Percentiles rank a stretch among this genome's conserved stretches.
Conservation (phyloP, 2,888 invertebrate species). For the Diloba caeruleocephala region DNA sequence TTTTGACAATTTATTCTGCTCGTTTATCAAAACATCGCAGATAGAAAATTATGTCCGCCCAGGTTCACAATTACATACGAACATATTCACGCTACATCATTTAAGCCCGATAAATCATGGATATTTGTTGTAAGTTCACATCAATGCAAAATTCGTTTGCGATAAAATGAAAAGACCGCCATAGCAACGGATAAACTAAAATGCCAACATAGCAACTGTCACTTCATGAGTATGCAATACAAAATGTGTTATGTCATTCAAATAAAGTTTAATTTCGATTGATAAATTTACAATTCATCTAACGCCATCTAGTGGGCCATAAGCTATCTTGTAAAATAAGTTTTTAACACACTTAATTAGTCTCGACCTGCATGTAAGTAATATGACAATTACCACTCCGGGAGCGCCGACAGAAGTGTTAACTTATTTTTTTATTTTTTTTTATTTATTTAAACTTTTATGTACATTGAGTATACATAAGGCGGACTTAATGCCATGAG, state of each 20-base stretch:
- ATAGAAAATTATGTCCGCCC: slow-evolving; percentile 12
- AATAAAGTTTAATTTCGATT: neutral
- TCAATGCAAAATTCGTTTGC: slow-evolving; percentile 25
- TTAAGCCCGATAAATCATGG: slow-evolving; percentile 24
- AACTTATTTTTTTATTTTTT: too few species aligned
- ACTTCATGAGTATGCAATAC: too few species aligned
- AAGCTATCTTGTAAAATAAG: neutral
- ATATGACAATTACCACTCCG: too few species aligned
- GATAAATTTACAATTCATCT: too few species aligned
- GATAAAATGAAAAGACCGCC: slow-evolving; percentile 73
- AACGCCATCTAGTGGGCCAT: slow-evolving; percentile 1
- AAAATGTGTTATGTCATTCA: neutral
- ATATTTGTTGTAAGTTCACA: slow-evolving; percentile 23
- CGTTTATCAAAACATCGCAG: slow-evolving; percentile 47
- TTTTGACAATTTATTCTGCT: slow-evolving; percentile 24
- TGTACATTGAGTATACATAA: too few species aligned
- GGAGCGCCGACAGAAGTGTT: too few species aligned
- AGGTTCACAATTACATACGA: slow-evolving; percentile 20
- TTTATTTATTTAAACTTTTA: too few species aligned
- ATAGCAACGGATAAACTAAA: slow-evolving; percentile 66
- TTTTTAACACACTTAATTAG: too few species aligned
- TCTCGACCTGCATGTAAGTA: too few species aligned
- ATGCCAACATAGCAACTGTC: slow-evolving; percentile 42
- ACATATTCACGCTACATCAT: slow-evolving; percentile 42
- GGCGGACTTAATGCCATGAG: too few species aligned